phyloP scores from a whole-genome alignment of 2,797 vertebrate genomes.

The Cryptoblepharus egeriae region DNA sequence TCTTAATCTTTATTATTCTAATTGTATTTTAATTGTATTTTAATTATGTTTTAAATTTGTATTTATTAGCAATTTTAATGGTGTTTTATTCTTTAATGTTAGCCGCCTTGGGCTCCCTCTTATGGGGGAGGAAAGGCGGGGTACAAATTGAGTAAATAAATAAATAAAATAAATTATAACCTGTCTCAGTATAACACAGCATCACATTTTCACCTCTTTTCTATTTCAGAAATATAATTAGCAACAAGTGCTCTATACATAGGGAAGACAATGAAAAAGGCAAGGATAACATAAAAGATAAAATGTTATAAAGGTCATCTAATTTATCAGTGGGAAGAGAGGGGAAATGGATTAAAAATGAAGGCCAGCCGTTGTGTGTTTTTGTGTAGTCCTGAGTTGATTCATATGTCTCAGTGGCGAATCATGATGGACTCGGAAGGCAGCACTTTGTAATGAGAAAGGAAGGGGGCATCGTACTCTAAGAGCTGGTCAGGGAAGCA shows the following conservation, averaged over 20 bases:
- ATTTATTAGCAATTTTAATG: too few relatives aligned
- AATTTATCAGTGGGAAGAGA: not conserved
- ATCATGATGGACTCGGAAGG: not conserved
- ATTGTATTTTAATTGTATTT: too few relatives aligned
- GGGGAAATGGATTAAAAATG: not conserved
- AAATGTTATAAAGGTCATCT: constrained; percentile 1
- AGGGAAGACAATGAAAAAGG: not conserved
- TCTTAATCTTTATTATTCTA: too few relatives aligned
- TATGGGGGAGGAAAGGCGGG: too few relatives aligned
- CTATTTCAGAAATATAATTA: not conserved
- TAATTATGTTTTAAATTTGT: too few relatives aligned
- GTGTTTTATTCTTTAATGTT: too few relatives aligned
- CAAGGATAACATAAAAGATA: not conserved
- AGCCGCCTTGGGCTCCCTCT: too few relatives aligned
- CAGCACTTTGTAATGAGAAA: not conserved
- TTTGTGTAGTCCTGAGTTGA: not conserved
- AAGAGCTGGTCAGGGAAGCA: not conserved
- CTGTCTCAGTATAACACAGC: too few relatives aligned
- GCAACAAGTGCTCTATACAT: not conserved
- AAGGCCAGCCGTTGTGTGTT: not conserved
- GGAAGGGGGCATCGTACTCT: not conserved
- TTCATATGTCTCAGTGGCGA: not conserved
- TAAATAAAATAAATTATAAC: too few relatives aligned
- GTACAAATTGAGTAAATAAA: too few relatives aligned
- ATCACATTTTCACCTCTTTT: not conserved